phyloP scores from a whole-genome alignment of 2,797 vertebrate species.

The Falco biarmicus region DNA sequence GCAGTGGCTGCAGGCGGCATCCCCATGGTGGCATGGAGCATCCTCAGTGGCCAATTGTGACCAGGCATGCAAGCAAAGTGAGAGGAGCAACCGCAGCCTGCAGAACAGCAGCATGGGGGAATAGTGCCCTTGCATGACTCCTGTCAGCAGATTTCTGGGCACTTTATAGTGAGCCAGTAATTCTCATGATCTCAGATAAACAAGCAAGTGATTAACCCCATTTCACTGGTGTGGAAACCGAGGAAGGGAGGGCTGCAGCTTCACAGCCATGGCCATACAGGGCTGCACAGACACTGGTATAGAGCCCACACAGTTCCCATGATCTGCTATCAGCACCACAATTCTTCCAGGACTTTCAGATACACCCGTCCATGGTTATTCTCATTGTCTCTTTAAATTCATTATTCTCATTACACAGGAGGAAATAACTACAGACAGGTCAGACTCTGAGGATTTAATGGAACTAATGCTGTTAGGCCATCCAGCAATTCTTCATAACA shows the following conservation, averaged over 20 bases:
- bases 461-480: not conserved
- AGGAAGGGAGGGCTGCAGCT: not conserved
- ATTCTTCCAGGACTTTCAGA: not conserved
- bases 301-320: not conserved
- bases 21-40: rapidly evolving
- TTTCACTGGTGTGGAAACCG: not conserved
- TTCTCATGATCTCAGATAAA: not conserved
- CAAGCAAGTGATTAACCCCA: not conserved
- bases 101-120: rapidly evolving
- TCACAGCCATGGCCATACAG: not conserved
- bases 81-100: not conserved
- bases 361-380: not conserved
- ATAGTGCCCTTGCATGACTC: rapidly evolving
- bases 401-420: not conserved
- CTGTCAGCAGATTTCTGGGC: not conserved
- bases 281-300: not conserved
- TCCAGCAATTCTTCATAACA: not conserved
- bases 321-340: not conserved
- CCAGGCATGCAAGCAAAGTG: rapidly evolving
- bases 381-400: not conserved
- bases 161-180: not conserved
- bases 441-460: not conserved
- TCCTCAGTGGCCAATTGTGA: not conserved
- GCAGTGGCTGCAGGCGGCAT: too few relatives aligned
- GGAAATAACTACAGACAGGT: not conserved